Evolutionary conservation across 2,888 invertebrate genomes (phyloP).

Genomic region (Drosophila emarginata): DNA sequence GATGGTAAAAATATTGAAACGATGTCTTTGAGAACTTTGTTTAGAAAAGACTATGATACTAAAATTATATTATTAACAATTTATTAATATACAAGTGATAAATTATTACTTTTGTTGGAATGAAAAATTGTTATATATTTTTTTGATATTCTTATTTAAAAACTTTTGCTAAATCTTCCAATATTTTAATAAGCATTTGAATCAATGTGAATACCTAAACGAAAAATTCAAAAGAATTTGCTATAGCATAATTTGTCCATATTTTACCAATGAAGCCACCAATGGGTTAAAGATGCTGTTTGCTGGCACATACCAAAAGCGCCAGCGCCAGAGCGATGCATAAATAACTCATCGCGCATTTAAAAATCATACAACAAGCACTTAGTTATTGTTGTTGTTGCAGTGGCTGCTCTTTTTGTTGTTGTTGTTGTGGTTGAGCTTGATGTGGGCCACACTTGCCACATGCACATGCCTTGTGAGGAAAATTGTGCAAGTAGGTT

Average conservation of each 20-base stretch:
- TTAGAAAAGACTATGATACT: no score
- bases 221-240: neutral
- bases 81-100: no score
- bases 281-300: slow-evolving; percentile 60
- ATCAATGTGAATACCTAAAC: no score
- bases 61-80: no score
- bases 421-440: slow-evolving; percentile 31
- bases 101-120: no score
- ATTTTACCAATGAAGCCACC: slow-evolving; percentile 6
- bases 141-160: no score
- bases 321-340: slow-evolving; percentile 57
- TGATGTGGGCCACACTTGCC: slow-evolving; percentile 75
- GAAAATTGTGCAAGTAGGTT: slow-evolving; percentile 77
- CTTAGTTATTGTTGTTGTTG: slow-evolving; percentile 36
- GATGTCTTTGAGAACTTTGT: no score
- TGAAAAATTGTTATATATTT: no score
- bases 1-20: no score
- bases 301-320: slow-evolving; percentile 47
- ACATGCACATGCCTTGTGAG: slow-evolving; percentile 75
- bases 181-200: no score
- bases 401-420: slow-evolving; percentile 29
- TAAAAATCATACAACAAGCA: slow-evolving; percentile 70
- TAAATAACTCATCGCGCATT: slow-evolving; percentile 77
- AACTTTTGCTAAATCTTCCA: no score
- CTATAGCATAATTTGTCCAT: no score